Evolutionary conservation across 2,888 invertebrate species (phyloP).

Genomic region (Hoplodrina blanda): DNA sequence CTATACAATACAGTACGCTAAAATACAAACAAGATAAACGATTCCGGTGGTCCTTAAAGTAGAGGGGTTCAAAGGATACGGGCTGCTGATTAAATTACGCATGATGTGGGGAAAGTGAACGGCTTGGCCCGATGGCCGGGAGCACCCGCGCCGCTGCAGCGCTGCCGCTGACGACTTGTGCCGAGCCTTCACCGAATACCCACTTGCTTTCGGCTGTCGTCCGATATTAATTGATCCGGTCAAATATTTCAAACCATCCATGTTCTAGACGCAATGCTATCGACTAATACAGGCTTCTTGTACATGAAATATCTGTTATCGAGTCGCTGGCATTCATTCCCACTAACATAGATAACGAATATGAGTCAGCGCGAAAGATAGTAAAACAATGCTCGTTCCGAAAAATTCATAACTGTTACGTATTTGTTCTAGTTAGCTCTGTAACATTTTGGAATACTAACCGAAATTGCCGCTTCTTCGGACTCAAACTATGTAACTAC

Average conservation of each 20-base stretch:
- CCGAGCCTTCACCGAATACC: conserved; percentile 45
- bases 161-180: conserved; percentile 52
- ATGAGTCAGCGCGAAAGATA: conserved; percentile 71
- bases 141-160: conserved; percentile 41
- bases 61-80: conserved; percentile 81
- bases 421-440: conserved; percentile 56
- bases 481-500: conserved; percentile 66
- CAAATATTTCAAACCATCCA: conserved; percentile 52
- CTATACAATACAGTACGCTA: background rate
- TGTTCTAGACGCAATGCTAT: conserved; percentile 59
- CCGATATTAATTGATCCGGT: background rate
- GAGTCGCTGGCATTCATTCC: conserved; percentile 69
- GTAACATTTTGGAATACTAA: conserved; percentile 43
- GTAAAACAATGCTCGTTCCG: conserved; percentile 64
- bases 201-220: conserved; percentile 15
- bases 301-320: conserved; percentile 71
- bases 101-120: conserved; percentile 70
- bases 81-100: conserved; percentile 84
- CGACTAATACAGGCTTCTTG: conserved; percentile 58
- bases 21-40: conserved; percentile 30
- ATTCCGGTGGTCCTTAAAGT: conserved; percentile 69
- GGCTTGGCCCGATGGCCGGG: conserved; percentile 37
- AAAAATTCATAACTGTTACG: conserved; percentile 56
- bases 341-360: conserved; percentile 70
- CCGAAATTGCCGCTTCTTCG: conserved; percentile 47